A percentile compares a stretch with the other conserved stretches of the same genome.
These are phyloP conservation scores for Lipotes vexillifer DNA, from an alignment of 2,113 vertebrate genomes.

Conservation along the genomic window DNA sequence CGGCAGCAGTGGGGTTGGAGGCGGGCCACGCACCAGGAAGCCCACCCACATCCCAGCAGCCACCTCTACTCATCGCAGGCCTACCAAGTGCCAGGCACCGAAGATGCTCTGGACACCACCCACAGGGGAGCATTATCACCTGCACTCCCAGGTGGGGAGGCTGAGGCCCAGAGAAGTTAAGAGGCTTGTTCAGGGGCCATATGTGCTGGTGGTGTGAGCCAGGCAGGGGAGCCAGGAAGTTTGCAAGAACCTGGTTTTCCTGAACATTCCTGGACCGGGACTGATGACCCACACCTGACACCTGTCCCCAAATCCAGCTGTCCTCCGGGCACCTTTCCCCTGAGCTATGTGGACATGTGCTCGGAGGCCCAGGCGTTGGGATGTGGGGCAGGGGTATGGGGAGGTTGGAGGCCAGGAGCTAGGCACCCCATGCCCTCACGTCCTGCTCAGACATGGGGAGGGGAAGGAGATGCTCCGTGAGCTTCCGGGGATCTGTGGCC, in stretches of 20 bases:
- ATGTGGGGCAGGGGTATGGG: background rate
- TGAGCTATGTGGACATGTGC: background rate
- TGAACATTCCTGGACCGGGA: accelerated
- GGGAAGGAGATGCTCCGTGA: background rate
- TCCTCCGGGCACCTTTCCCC: background rate
- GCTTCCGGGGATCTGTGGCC: accelerated
- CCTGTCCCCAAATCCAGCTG: background rate
- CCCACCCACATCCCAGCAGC: background rate
- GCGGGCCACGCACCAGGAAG: background rate
- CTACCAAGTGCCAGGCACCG: background rate
- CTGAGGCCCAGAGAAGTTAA: background rate
- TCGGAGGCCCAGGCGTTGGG: background rate
- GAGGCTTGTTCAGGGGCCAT: background rate
- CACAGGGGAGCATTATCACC: background rate
- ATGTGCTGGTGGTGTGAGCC: background rate
- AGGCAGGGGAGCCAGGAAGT: background rate
- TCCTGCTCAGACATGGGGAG: background rate
- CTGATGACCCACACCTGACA: background rate
- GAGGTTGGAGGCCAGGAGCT: background rate
- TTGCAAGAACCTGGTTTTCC: background rate
- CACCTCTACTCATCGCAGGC: background rate
- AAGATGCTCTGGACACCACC: too few species aligned
- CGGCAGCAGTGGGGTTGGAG: background rate
- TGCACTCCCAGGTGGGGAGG: background rate
- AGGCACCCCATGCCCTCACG: background rate